Conservation (phyloP, 2,888 invertebrate species). For the Calameuta filiformis region DNA sequence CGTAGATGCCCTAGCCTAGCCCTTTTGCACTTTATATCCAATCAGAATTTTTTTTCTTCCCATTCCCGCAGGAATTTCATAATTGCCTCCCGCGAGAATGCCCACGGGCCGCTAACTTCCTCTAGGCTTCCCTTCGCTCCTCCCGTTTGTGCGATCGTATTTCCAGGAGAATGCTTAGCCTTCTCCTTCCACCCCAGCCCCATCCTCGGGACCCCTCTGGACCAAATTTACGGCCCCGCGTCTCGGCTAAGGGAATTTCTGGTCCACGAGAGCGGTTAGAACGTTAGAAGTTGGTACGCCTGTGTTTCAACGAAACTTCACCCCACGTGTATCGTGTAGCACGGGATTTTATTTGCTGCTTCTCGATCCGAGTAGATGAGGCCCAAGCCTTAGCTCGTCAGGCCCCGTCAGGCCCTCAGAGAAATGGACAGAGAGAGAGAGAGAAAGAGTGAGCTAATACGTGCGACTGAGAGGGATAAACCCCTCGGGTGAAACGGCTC, state of each 20-base stretch:
- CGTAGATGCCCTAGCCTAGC: not conserved
- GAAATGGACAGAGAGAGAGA: not conserved
- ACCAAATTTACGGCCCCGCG: not conserved
- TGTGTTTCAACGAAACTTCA: not conserved
- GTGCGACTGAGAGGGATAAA: not conserved
- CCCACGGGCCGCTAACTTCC: not conserved
- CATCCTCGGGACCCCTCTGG: not conserved
- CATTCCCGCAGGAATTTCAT: not conserved
- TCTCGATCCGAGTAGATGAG: not conserved
- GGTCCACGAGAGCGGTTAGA: not conserved
- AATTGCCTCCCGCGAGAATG: not conserved
- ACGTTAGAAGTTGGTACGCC: not conserved
- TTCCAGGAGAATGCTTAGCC: not conserved
- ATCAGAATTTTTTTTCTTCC: not conserved
- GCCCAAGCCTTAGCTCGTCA: not conserved
- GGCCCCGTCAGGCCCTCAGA: not conserved
- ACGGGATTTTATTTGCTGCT: not conserved
- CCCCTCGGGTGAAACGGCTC: not conserved
- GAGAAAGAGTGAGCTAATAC: not conserved
- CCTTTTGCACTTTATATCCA: not conserved
- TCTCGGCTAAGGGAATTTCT: not conserved
- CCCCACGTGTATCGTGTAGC: constrained; percentile 4
- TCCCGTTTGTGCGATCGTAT: not conserved
- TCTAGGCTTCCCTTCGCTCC: not conserved
- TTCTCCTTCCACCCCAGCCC: not conserved